These are phyloP conservation scores for Colletes collaris DNA, from an alignment of 2,888 invertebrate species.

Conservation along the genomic window DNA sequence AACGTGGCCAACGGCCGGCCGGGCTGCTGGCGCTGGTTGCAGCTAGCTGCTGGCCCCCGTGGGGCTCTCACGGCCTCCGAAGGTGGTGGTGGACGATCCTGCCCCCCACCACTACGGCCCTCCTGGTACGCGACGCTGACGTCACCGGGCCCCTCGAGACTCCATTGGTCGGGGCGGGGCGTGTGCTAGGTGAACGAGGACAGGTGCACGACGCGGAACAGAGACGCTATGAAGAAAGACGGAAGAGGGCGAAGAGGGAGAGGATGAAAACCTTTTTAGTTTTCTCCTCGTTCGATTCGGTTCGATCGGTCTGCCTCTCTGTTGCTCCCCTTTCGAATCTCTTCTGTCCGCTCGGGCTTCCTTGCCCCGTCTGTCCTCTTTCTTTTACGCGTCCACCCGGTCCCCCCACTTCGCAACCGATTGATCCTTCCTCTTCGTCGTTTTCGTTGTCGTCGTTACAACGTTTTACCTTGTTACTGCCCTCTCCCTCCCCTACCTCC, in stretches of 20 bases:
- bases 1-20: conserved; percentile 64
- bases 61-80: conserved; percentile 77
- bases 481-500: conserved; percentile 16
- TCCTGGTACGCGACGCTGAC: conserved; percentile 68
- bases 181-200: conserved; percentile 75
- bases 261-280: conserved; percentile 49
- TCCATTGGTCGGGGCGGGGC: conserved; percentile 81
- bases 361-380: conserved; percentile 40
- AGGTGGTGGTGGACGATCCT: conserved; percentile 72
- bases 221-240: conserved; percentile 42
- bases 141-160: conserved; percentile 69
- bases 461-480: conserved; percentile 63
- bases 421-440: conserved; percentile 52
- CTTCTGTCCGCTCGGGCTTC: conserved; percentile 56
- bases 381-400: conserved; percentile 23
- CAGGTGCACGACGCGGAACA: conserved; percentile 72
- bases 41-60: conserved; percentile 65
- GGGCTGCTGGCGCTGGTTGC: conserved; percentile 79
- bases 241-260: conserved; percentile 21
- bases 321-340: conserved; percentile 42
- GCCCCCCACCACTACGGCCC: conserved; percentile 62
- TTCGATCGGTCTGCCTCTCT: conserved; percentile 45
- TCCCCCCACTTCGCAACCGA: conserved; percentile 19
- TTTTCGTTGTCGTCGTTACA: conserved; percentile 64
- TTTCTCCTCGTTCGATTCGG: conserved; percentile 66